A percentile compares a stretch with the other conserved stretches of the same genome.
phyloP scores from a whole-genome alignment of 2,888 invertebrate genomes.

The Conistra vaccinii region DNA sequence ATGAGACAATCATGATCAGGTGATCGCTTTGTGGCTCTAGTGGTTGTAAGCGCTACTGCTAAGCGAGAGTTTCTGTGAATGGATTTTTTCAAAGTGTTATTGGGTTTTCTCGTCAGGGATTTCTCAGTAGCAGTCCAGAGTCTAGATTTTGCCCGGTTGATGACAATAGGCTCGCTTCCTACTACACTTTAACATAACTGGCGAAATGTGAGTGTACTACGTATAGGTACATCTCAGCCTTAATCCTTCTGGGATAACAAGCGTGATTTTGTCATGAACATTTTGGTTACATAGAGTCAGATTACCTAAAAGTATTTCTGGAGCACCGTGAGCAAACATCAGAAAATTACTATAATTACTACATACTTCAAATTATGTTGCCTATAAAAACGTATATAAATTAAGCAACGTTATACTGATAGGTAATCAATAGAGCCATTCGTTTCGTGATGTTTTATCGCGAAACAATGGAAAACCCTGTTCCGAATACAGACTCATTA shows the following conservation, averaged over 20 bases:
- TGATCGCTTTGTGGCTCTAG: not conserved
- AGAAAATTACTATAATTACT: no score
- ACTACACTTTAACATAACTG: no score
- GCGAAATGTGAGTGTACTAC: not conserved
- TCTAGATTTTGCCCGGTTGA: no score
- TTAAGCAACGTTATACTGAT: no score
- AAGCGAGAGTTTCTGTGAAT: no score
- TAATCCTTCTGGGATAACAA: not conserved
- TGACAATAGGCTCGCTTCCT: no score
- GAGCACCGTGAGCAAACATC: not conserved
- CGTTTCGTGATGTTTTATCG: not conserved
- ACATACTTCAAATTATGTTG: not conserved
- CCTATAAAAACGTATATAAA: no score
- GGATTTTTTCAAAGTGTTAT: no score
- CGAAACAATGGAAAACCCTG: slow-evolving; percentile 28
- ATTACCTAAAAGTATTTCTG: not conserved
- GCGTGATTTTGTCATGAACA: no score
- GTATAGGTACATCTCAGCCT: not conserved
- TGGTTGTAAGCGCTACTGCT: not conserved
- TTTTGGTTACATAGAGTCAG: not conserved
- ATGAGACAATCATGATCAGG: not conserved
- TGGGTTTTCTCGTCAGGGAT: no score
- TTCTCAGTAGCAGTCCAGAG: no score
- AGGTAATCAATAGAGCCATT: not conserved
- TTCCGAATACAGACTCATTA: slow-evolving; percentile 7